These are phyloP conservation scores for Colossoma macropomum DNA, from an alignment of 2,113 vertebrate genomes.

Conservation along the genomic window DNA sequence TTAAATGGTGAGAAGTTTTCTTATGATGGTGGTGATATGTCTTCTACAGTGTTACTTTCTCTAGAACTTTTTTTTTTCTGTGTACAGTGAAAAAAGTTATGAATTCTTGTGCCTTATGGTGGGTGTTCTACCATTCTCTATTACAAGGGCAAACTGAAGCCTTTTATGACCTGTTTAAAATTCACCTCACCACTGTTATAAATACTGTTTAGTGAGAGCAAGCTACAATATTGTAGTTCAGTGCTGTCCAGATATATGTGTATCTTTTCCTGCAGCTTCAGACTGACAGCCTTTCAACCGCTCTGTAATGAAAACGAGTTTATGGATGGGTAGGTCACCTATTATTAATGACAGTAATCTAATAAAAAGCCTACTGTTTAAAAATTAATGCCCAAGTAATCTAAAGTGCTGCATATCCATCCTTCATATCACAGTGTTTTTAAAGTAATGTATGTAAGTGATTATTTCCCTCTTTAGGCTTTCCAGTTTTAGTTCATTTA, in stretches of 20 bases:
- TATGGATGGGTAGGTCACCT: slow-evolving; percentile 7
- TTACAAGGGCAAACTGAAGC: background rate
- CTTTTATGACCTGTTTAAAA: background rate
- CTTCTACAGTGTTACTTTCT: background rate
- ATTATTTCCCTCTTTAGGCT: no score
- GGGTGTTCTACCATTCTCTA: background rate
- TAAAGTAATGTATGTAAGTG: no score
- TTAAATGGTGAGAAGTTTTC: background rate
- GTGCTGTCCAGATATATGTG: background rate
- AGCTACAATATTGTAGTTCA: background rate
- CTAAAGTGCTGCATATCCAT: background rate
- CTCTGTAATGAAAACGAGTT: background rate
- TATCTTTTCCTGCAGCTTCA: slow-evolving; percentile 2
- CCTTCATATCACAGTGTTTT: background rate
- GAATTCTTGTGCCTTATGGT: background rate
- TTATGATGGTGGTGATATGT: background rate
- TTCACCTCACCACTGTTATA: background rate
- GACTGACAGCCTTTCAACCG: background rate
- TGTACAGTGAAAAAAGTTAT: background rate
- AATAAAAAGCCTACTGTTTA: slow-evolving; percentile 8
- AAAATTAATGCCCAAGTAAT: background rate
- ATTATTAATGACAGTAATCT: background rate
- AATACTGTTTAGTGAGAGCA: background rate
- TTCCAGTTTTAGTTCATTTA: no score
- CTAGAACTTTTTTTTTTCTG: background rate